These are phyloP conservation scores for Mormyrops boulengeri DNA, from an alignment of 2,797 vertebrate species.

Conservation along the genomic window DNA sequence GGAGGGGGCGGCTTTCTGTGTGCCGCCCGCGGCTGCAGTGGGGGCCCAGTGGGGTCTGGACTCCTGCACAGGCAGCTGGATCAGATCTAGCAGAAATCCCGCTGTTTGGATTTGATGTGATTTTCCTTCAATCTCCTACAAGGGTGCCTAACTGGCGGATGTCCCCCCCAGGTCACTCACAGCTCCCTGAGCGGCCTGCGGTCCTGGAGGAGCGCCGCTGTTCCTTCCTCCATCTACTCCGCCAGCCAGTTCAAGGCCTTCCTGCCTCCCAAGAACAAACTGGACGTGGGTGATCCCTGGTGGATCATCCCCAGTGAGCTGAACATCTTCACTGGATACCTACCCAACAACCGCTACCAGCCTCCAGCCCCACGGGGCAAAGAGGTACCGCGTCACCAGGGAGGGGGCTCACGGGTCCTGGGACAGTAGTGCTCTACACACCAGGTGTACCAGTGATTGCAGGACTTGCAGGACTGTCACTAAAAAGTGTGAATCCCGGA, in stretches of 20 bases:
- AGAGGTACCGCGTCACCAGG: constrained; percentile 65
- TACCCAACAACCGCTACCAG: constrained; percentile 93
- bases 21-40: not conserved
- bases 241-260: constrained; percentile 82
- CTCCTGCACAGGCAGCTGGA: not conserved
- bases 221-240: constrained; percentile 59
- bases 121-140: not conserved
- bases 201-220: constrained; percentile 75
- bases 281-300: constrained; percentile 77
- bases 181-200: constrained; percentile 80
- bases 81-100: not conserved
- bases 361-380: constrained; percentile 86
- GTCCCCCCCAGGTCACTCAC: constrained; percentile 72
- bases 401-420: no score
- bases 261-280: constrained; percentile 77
- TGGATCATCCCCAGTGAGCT: constrained; percentile 92
- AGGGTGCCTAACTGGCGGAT: not conserved
- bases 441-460: not conserved
- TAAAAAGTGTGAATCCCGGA: not conserved
- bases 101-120: not conserved
- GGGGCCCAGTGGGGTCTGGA: not conserved
- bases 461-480: not conserved
- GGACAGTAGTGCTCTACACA: not conserved
- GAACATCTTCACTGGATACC: constrained; percentile 89
- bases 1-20: no score